phyloP scores from a whole-genome alignment of 1,140 invertebrate species.

The Drosophila trapezifrons region DNA sequence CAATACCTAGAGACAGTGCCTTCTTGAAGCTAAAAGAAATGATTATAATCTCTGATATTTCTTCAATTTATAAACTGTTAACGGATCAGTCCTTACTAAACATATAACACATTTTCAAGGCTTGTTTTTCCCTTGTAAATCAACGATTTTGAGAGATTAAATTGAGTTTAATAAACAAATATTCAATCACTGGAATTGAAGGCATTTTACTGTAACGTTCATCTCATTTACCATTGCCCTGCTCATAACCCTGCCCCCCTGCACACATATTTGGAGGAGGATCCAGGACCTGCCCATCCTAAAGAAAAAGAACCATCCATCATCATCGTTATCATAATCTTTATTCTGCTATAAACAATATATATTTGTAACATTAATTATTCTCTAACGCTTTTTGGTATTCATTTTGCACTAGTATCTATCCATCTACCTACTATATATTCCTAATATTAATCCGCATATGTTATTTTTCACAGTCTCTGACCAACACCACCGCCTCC shows the following conservation, averaged over 20 bases:
- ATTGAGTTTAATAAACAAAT: background rate
- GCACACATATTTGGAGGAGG: constrained; percentile 38
- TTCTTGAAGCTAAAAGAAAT: background rate
- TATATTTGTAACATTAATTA: constrained; percentile 33
- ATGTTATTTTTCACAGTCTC: constrained; percentile 54
- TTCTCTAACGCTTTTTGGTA: constrained; percentile 50
- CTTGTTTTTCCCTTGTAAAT: too few species aligned
- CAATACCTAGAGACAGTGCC: background rate
- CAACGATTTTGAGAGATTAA: too few species aligned
- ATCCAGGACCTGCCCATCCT: constrained; percentile 16
- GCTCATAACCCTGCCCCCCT: constrained; percentile 28
- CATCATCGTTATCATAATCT: constrained; percentile 20
- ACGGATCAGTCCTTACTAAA: too few species aligned
- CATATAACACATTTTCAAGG: too few species aligned
- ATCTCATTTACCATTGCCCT: constrained; percentile 32
- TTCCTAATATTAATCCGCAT: constrained; percentile 11
- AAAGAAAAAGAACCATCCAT: constrained; percentile 27
- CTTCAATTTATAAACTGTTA: too few species aligned
- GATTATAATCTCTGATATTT: background rate
- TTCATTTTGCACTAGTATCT: constrained; percentile 62
- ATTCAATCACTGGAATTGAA: background rate
- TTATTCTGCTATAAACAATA: constrained; percentile 20
- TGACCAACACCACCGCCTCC: constrained; percentile 73
- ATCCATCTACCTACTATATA: background rate
- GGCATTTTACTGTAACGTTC: constrained; percentile 13